These are phyloP conservation scores for Lagodon rhomboides DNA, from an alignment of 2,797 vertebrate species.

Conservation along the genomic window DNA sequence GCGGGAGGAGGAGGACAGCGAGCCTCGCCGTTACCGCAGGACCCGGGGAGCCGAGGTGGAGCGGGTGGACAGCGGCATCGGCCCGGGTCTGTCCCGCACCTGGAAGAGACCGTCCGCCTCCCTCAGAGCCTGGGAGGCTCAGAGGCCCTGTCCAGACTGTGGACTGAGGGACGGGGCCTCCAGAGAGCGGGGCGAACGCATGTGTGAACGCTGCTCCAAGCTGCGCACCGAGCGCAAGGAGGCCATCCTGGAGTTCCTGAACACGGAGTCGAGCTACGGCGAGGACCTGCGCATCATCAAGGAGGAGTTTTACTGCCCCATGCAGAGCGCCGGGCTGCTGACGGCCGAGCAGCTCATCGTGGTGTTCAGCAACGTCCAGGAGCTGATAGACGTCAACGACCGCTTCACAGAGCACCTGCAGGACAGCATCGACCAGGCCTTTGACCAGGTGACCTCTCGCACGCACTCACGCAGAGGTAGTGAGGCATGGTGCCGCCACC, in stretches of 20 bases:
- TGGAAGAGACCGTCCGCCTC: constrained; percentile 89
- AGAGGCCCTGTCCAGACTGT: constrained; percentile 91
- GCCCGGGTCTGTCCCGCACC: constrained; percentile 86
- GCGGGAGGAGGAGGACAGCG: constrained; percentile 85
- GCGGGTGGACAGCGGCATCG: constrained; percentile 91
- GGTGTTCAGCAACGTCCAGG: constrained; percentile 93
- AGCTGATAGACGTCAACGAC: constrained; percentile 92
- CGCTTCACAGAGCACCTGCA: constrained; percentile 92
- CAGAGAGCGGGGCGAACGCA: constrained; percentile 85
- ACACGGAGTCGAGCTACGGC: constrained; percentile 92
- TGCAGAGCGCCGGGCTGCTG: constrained; percentile 91
- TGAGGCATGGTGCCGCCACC: no score
- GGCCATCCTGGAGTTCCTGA: constrained; percentile 93
- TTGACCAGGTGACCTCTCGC: constrained; percentile 88
- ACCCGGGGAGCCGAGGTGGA: constrained; percentile 85
- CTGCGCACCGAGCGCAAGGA: constrained; percentile 92
- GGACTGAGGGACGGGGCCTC: constrained; percentile 83
- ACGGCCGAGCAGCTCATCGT: constrained; percentile 89
- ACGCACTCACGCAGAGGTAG: neutral
- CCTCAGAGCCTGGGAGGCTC: constrained; percentile 89
- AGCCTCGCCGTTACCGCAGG: constrained; percentile 71
- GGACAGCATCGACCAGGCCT: constrained; percentile 91
- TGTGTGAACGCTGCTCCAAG: constrained; percentile 91
- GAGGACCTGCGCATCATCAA: constrained; percentile 93
- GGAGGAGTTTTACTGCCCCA: constrained; percentile 93